Conservation (phyloP, 2,888 invertebrate genomes). For the Pegoplata infirma region DNA sequence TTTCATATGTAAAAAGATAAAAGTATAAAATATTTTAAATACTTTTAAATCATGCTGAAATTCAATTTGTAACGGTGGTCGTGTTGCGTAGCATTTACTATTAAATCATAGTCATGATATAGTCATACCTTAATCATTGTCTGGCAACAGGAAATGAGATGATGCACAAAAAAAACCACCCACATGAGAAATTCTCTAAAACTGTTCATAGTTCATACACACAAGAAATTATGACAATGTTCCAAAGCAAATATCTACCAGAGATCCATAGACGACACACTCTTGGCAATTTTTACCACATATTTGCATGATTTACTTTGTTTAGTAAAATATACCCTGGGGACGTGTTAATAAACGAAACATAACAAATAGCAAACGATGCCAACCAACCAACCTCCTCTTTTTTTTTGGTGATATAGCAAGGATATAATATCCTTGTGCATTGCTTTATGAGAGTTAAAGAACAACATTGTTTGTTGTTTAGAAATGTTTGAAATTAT, state of each 20-base stretch:
- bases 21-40: conserved; percentile 55
- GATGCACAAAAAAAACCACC: background rate
- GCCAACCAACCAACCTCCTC: no score
- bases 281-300: background rate
- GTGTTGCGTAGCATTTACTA: conserved; percentile 34
- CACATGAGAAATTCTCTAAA: background rate
- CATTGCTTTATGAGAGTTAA: background rate
- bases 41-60: conserved; percentile 66
- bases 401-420: background rate
- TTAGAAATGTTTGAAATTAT: background rate
- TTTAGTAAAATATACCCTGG: conserved; percentile 64
- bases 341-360: conserved; percentile 73
- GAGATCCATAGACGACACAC: background rate
- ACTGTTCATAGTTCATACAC: background rate
- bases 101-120: conserved; percentile 48
- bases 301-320: conserved; percentile 45
- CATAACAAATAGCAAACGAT: conserved; percentile 36
- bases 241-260: background rate
- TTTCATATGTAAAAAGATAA: background rate
- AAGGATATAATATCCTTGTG: background rate
- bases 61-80: conserved; percentile 74
- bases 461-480: background rate
- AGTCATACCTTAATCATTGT: conserved; percentile 24
- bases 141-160: background rate
- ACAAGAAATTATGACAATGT: background rate